Conservation (phyloP, 2,113 vertebrate species). For the Archocentrus centrarchus region DNA sequence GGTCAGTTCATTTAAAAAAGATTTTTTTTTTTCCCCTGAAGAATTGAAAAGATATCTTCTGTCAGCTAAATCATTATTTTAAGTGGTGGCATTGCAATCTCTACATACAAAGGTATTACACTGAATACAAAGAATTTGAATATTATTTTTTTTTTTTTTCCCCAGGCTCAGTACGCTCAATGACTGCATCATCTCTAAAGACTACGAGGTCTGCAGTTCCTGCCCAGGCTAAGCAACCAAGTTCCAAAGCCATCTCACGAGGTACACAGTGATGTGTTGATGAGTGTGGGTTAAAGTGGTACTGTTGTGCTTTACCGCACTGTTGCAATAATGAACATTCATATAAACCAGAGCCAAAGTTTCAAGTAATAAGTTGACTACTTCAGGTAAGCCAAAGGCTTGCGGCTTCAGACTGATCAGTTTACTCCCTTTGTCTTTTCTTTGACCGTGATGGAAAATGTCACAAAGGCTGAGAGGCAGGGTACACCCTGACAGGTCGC, state of each 20-base stretch:
- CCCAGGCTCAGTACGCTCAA: slow-evolving; percentile 56
- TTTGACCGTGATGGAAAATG: neutral
- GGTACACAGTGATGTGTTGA: slow-evolving; percentile 48
- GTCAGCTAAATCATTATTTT: neutral
- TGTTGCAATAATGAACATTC: neutral
- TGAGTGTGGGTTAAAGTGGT: too few relatives aligned
- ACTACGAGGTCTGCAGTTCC: slow-evolving; percentile 37
- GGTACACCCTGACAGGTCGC: neutral
- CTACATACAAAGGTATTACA: too few relatives aligned
- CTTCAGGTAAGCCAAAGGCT: neutral
- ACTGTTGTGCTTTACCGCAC: neutral
- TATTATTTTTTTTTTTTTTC: neutral
- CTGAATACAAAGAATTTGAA: too few relatives aligned
- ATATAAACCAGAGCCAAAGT: neutral
- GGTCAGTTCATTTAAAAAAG: neutral
- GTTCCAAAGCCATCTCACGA: slow-evolving; percentile 46
- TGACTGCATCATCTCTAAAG: slow-evolving; percentile 39
- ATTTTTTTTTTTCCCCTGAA: neutral
- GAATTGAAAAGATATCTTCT: rapidly evolving
- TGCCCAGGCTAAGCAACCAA: slow-evolving; percentile 39
- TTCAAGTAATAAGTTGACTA: neutral
- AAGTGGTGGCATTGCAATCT: neutral
- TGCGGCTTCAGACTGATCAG: neutral
- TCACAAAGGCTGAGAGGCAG: neutral
- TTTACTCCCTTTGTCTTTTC: neutral